Evolutionary conservation across 1,140 invertebrate species (phyloP).

Genomic region (Pseudomyrmex sp.): DNA sequence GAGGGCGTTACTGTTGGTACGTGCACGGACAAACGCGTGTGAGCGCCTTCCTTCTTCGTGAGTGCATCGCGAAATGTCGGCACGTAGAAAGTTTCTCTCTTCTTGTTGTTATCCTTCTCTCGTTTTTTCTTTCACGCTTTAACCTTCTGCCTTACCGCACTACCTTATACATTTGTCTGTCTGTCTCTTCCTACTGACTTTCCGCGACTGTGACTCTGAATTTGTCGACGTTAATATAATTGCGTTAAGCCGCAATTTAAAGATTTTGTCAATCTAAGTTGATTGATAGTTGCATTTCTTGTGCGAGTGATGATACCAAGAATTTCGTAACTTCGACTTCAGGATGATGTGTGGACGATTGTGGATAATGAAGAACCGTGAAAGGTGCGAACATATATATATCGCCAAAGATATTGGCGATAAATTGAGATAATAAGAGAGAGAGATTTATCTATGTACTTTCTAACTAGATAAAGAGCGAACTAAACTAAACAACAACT

Average conservation of each 20-base stretch:
- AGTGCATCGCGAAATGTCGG: conserved; percentile 42
- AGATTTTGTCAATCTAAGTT: conserved; percentile 56
- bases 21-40: conserved; percentile 71
- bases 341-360: neutral
- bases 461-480: neutral
- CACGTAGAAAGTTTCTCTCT: conserved; percentile 43
- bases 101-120: neutral
- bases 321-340: neutral
- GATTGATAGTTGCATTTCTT: conserved; percentile 61
- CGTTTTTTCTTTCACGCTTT: conserved; percentile 29
- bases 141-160: conserved; percentile 36
- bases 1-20: conserved; percentile 55
- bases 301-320: conserved; percentile 53
- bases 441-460: neutral
- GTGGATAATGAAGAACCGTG: neutral
- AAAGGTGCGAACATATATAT: conserved; percentile 13
- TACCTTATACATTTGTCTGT: conserved; percentile 7
- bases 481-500: neutral
- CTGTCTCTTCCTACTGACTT: conserved; percentile 58
- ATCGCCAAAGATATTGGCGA: conserved; percentile 37
- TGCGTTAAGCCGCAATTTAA: conserved; percentile 54
- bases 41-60: conserved; percentile 63
- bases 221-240: conserved; percentile 68
- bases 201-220: conserved; percentile 70
- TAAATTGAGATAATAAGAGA: conserved; percentile 41